Conservation (phyloP, 2,797 vertebrate species). For the Oceanodroma leucorhoa region DNA sequence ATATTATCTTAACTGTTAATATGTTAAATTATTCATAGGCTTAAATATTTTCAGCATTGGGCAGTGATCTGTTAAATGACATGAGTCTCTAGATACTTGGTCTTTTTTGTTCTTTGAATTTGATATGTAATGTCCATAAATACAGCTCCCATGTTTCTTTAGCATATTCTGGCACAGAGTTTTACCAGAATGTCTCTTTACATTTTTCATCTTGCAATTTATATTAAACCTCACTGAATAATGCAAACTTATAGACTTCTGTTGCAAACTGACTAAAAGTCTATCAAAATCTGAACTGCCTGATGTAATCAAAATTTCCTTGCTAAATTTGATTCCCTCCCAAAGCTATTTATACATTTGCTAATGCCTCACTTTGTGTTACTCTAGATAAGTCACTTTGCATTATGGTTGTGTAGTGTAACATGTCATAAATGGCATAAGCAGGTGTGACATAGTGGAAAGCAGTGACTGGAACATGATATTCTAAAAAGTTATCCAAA, state of each 20-base stretch:
- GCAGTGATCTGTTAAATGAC: neutral
- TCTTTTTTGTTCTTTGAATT: neutral
- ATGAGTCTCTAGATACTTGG: neutral
- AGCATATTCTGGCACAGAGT: neutral
- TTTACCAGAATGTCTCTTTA: constrained; percentile 2
- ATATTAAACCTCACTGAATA: constrained; percentile 32
- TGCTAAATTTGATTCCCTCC: constrained; percentile 1
- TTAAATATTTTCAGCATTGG: neutral
- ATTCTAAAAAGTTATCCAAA: neutral
- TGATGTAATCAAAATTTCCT: constrained; percentile 20
- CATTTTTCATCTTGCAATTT: constrained; percentile 17
- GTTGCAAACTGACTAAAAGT: constrained; percentile 5
- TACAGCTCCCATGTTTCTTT: neutral
- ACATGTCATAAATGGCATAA: neutral
- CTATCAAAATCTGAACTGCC: constrained; percentile 31
- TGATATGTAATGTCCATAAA: neutral
- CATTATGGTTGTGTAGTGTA: neutral
- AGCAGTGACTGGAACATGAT: neutral
- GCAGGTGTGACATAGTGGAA: constrained; percentile 28
- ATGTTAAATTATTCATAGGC: neutral
- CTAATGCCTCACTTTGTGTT: constrained; percentile 50
- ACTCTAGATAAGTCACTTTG: constrained; percentile 36
- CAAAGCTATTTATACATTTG: constrained; percentile 16
- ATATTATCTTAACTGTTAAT: neutral
- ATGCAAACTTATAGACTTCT: constrained; percentile 29